A percentile compares a stretch with the other conserved stretches of the same genome.
phyloP scores from a whole-genome alignment of 2,888 invertebrate genomes.

The Tortricodes alternella region DNA sequence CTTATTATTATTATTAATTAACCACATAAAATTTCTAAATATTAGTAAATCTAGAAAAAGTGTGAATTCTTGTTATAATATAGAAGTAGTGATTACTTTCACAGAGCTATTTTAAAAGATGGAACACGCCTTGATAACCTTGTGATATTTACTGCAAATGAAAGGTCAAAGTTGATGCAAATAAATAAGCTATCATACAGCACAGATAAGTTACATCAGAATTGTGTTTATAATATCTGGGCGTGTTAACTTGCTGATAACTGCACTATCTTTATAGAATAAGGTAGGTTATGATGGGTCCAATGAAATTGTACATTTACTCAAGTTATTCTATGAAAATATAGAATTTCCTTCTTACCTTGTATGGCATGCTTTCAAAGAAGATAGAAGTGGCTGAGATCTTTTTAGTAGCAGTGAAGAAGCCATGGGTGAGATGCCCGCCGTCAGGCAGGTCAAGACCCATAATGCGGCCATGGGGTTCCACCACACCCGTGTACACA shows the following conservation, averaged over 20 bases:
- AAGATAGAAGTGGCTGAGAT: conserved; percentile 98
- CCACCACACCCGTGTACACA: conserved; percentile 94
- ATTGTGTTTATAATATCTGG: not conserved
- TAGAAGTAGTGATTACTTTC: not conserved
- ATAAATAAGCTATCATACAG: not conserved
- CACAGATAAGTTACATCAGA: conserved; percentile 18
- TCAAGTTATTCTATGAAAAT: too few species aligned
- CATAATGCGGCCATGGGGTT: conserved; percentile 98
- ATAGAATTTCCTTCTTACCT: too few species aligned
- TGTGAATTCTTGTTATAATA: too few species aligned
- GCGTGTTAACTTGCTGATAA: conserved; percentile 7
- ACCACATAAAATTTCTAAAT: too few species aligned
- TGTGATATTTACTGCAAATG: not conserved
- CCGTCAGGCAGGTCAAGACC: conserved; percentile 98
- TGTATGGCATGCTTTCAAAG: conserved; percentile 99
- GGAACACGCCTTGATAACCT: not conserved
- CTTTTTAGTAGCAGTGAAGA: conserved; percentile 94
- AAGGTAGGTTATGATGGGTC: too few species aligned
- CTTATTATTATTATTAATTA: too few species aligned
- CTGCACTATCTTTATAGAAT: too few species aligned
- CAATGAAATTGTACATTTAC: too few species aligned
- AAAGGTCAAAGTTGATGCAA: conserved; percentile 1
- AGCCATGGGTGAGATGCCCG: conserved; percentile 96
- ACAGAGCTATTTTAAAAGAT: not conserved
- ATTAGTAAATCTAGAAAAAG: conserved; percentile 11